Conservation (phyloP, 2,113 vertebrate species). For the Puma concolor region DNA sequence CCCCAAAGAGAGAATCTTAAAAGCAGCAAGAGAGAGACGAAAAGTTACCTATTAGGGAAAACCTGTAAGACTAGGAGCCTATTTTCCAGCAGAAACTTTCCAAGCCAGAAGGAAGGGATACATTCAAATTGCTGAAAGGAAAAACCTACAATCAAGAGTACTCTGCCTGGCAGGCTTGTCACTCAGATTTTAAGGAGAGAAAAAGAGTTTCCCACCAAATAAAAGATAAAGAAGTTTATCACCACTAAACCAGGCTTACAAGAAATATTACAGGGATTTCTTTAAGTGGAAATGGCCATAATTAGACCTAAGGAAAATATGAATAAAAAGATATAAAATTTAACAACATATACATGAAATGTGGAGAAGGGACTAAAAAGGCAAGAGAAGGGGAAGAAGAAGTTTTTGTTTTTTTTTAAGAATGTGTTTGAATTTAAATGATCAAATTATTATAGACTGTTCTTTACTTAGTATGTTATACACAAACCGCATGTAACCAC, state of each 20-base stretch:
- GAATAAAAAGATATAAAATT: background rate
- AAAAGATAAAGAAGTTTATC: background rate
- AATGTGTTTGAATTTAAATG: background rate
- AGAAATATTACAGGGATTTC: background rate
- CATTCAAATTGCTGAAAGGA: background rate
- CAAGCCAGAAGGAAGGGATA: background rate
- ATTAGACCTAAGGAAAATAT: background rate
- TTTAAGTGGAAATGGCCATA: background rate
- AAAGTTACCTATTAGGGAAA: background rate
- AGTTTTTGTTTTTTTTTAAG: background rate
- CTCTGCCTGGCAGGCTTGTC: background rate
- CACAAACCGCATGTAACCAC: background rate
- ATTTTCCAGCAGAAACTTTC: background rate
- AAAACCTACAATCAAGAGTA: background rate
- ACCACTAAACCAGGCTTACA: background rate
- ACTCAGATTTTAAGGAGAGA: background rate
- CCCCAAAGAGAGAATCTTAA: background rate
- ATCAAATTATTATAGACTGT: background rate
- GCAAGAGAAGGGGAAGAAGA: background rate
- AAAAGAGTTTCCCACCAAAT: background rate
- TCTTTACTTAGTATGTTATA: background rate
- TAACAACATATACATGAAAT: background rate
- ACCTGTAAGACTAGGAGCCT: background rate
- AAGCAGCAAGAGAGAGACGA: background rate
- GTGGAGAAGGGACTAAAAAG: background rate